phyloP scores from a whole-genome alignment of 2,888 invertebrate genomes.

The Sisyra nigra region DNA sequence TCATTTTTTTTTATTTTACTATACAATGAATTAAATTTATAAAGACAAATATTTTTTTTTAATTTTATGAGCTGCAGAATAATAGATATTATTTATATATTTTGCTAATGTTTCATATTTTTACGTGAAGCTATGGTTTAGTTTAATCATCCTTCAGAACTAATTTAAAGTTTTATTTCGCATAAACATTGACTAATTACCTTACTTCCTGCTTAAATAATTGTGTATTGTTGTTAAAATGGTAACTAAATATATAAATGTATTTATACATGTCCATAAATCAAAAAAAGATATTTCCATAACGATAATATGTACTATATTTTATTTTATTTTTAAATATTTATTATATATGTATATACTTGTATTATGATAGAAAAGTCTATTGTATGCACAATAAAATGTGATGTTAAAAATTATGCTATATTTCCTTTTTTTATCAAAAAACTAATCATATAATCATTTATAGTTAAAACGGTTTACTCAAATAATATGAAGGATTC shows the following conservation, averaged over 20 bases:
- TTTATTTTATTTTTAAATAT: conserved; percentile 18
- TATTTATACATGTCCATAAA: conserved; percentile 11
- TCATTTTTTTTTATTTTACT: neutral
- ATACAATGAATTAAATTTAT: neutral
- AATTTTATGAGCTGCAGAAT: neutral
- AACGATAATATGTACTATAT: conserved; percentile 10
- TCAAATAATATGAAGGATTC: no score
- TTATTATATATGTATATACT: conserved; percentile 32
- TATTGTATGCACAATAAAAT: conserved; percentile 31
- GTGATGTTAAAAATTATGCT: conserved; percentile 17
- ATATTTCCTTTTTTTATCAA: neutral
- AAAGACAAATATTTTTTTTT: neutral
- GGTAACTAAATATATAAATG: conserved; percentile 4
- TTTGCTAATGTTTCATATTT: no score
- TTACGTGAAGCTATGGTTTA: neutral
- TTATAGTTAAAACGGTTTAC: no score
- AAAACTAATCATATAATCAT: no score
- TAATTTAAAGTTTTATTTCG: conserved; percentile 13
- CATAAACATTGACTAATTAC: conserved; percentile 6
- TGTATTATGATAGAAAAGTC: conserved; percentile 23
- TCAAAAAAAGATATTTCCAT: conserved; percentile 26
- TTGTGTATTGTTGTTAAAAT: conserved; percentile 3
- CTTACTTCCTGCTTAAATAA: neutral
- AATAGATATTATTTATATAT: neutral
- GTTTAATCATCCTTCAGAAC: conserved; percentile 2